phyloP scores from a whole-genome alignment of 2,888 invertebrate species.

The Perizoma affinitatum region DNA sequence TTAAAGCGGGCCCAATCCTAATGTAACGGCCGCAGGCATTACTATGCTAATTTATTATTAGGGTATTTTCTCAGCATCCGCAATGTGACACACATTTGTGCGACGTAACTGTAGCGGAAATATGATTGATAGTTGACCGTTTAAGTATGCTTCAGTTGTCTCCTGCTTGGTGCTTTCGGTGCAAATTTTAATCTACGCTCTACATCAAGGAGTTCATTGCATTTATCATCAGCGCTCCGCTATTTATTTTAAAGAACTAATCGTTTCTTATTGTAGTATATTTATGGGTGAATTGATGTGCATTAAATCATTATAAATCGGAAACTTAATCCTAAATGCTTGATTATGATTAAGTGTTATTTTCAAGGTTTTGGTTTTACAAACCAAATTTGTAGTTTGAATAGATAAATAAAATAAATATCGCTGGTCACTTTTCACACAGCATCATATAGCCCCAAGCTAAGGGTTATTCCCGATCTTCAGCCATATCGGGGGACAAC shows the following conservation, averaged over 20 bases:
- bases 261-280: not conserved
- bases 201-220: constrained; percentile 51
- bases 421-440: too few relatives aligned
- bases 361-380: too few relatives aligned
- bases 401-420: too few relatives aligned
- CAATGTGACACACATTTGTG: constrained; percentile 81
- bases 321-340: too few relatives aligned
- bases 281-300: not conserved
- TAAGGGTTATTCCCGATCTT: too few relatives aligned
- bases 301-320: not conserved
- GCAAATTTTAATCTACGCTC: constrained; percentile 56
- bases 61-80: constrained; percentile 80
- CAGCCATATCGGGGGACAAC: too few relatives aligned
- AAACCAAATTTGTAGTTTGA: too few relatives aligned
- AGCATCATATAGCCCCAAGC: too few relatives aligned
- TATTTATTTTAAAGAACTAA: not conserved
- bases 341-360: too few relatives aligned
- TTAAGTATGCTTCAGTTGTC: constrained; percentile 65
- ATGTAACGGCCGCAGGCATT: constrained; percentile 78
- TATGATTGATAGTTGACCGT: constrained; percentile 81
- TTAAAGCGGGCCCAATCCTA: constrained; percentile 76
- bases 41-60: constrained; percentile 83
- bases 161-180: constrained; percentile 44
- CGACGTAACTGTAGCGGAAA: constrained; percentile 80
- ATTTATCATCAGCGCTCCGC: constrained; percentile 36